These are phyloP conservation scores for Andrena bucephala DNA, from an alignment of 2,888 invertebrate species.

Conservation along the genomic window DNA sequence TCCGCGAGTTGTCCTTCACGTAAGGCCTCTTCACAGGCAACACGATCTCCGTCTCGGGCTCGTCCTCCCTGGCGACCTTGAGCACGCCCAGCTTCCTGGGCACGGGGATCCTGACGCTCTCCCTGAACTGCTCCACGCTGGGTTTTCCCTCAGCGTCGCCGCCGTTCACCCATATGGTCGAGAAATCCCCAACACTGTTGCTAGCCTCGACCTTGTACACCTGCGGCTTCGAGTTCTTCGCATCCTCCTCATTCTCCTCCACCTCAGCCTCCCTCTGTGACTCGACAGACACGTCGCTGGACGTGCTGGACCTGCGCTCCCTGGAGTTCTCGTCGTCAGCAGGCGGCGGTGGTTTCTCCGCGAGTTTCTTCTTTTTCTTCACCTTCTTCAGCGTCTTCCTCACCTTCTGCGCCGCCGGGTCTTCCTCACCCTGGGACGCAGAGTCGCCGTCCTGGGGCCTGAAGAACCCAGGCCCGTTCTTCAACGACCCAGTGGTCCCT, in stretches of 20 bases:
- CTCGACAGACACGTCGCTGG: constrained; percentile 52
- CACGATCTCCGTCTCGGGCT: constrained; percentile 76
- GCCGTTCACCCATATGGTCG: constrained; percentile 77
- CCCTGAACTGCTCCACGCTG: constrained; percentile 77
- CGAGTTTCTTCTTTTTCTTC: constrained; percentile 66
- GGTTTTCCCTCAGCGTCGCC: constrained; percentile 26
- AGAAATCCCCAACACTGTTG: constrained; percentile 81
- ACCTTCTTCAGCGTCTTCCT: constrained; percentile 62
- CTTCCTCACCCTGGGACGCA: constrained; percentile 55
- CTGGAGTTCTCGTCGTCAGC: constrained; percentile 12
- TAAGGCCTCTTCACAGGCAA: constrained; percentile 79
- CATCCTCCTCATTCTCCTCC: constrained; percentile 6
- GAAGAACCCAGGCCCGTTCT: constrained; percentile 8
- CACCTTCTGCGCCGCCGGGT: constrained; percentile 44
- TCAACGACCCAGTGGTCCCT: constrained; percentile 30
- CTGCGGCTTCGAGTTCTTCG: constrained; percentile 27
- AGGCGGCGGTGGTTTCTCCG: constrained; percentile 49
- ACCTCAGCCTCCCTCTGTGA: background rate
- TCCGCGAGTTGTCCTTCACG: constrained; percentile 79
- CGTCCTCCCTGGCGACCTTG: constrained; percentile 30
- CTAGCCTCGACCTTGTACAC: constrained; percentile 80
- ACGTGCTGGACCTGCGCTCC: constrained; percentile 47
- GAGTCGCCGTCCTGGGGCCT: constrained; percentile 41
- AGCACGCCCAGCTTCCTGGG: constrained; percentile 60
- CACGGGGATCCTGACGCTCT: constrained; percentile 79